Evolutionary conservation across 1,140 invertebrate species (phyloP).

Genomic region (Brachionus manjavacas): DNA sequence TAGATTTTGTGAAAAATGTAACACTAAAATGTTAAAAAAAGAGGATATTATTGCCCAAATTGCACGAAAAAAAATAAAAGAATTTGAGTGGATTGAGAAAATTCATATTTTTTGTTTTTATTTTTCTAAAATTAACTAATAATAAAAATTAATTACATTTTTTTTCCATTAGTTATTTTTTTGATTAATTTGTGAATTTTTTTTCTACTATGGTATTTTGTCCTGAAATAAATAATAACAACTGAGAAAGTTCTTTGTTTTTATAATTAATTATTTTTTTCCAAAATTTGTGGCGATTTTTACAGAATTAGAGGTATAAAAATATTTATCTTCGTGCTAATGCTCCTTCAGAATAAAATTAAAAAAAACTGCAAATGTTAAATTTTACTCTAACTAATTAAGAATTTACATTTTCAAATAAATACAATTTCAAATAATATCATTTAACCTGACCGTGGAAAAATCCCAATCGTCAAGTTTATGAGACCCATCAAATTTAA

Average conservation of each 20-base stretch:
- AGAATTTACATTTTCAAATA: too few relatives aligned
- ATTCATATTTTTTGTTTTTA: not conserved
- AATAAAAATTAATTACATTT: not conserved
- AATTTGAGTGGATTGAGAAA: too few relatives aligned
- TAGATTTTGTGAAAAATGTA: too few relatives aligned
- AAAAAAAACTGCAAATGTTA: too few relatives aligned
- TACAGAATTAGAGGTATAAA: not conserved
- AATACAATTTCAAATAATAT: too few relatives aligned
- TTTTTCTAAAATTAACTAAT: not conserved
- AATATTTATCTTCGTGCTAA: not conserved
- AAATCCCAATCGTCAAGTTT: too few relatives aligned
- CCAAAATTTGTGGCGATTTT: not conserved
- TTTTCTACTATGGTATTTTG: not conserved
- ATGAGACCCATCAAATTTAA: too few relatives aligned
- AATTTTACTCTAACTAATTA: too few relatives aligned
- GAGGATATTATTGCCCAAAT: not conserved
- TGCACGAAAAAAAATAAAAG: not conserved
- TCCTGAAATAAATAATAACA: not conserved
- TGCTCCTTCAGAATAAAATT: too few relatives aligned
- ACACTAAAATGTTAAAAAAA: not conserved
- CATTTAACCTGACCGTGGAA: too few relatives aligned
- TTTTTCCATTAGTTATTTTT: not conserved
- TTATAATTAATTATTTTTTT: not conserved
- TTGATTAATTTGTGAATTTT: not conserved
- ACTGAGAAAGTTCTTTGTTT: not conserved